A percentile compares a stretch with the other conserved stretches of the same genome.
phyloP scores from a whole-genome alignment of 2,113 vertebrate species.

The Cavia aperea region DNA sequence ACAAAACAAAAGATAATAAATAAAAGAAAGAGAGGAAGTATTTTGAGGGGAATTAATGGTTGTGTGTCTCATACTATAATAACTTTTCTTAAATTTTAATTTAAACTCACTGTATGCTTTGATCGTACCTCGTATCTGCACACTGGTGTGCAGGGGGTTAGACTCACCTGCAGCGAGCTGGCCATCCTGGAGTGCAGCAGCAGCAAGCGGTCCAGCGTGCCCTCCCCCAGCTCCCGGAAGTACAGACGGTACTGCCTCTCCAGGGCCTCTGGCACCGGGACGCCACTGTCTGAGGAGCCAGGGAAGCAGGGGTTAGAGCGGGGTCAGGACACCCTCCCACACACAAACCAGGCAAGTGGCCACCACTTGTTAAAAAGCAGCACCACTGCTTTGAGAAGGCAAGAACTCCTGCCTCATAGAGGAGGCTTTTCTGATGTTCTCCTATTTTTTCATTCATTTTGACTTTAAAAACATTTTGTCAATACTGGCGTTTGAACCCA shows the following conservation, averaged over 20 bases:
- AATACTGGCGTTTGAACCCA: not conserved
- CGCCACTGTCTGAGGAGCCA: conserved; percentile 60
- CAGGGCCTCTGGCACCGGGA: conserved; percentile 59
- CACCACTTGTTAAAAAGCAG: not conserved
- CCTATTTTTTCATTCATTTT: not conserved
- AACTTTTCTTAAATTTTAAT: not conserved
- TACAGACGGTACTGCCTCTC: conserved; percentile 56
- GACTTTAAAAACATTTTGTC: not conserved
- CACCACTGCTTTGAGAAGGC: not conserved
- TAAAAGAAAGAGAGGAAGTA: not conserved
- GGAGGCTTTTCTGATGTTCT: not conserved
- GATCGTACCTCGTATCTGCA: not conserved
- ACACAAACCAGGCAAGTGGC: not conserved
- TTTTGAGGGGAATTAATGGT: not conserved
- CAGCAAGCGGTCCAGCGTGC: conserved; percentile 58
- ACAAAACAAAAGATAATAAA: not conserved
- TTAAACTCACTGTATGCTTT: not conserved
- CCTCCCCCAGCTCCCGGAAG: conserved; percentile 62
- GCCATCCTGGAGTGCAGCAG: conserved; percentile 64
- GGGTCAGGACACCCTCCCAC: no score
- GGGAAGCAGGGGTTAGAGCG: not conserved
- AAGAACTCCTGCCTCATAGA: not conserved
- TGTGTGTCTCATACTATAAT: not conserved
- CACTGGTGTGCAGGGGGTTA: not conserved
- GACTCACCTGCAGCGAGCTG: conserved; percentile 63